Base-by-base conservation (phyloP, 2,797 vertebrate genomes). In the Etheostoma nigrum region DNA sequence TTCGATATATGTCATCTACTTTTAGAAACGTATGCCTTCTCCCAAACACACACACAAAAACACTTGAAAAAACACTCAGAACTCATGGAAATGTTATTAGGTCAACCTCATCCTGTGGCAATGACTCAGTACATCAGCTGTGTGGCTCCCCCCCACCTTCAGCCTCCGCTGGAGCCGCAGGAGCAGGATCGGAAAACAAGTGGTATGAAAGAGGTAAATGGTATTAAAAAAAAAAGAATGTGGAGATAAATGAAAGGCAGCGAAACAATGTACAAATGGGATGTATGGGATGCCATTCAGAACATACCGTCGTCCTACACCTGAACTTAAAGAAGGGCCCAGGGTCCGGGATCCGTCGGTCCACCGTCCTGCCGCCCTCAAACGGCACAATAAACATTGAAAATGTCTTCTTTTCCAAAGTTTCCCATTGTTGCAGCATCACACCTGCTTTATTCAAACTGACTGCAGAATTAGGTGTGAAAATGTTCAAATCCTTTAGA, bases 341-440 rank as follows among this genome's bases (percentile, higher is more conserved):
- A 0, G 5, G 25, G 60, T 44, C 66, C 16, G 49, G 14, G 47
- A 33, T 11, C 63, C 12, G 36, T 36, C 36, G 7, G 12, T 25
- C 42, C 15, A 2, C 23, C n/a, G 12, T n/a, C 45, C 67, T 14
- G 44, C 47, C 33, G 11, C 49, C 18, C 36, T 62, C 44, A 60
- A 57, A 83, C 42, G 47, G 52, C 57, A 53, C 21, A 61, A 68
- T 23, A 81, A 81, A 81, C 88, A 86, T 86, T 86, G 77, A 82
- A 61, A 47, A 36, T 23, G 72, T 86, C 81, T 71, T 49, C 18
- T 13, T 25, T 55, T 52, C 27, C 40, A 47, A 51, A 13, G 19
- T 27, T 49, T 27, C 21, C 8, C 2, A 10, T 11, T 40, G 36
- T 40, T 40, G 36, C 36, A 40, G 36, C 10, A 10, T 4, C 48